Percentiles rank a stretch among this genome's conserved stretches.
These are phyloP conservation scores for Aurelia aurita complex sp. Pacific DNA, from an alignment of 30 jellyfish, hydroid and myxozoan species.

Conservation along the genomic window DNA sequence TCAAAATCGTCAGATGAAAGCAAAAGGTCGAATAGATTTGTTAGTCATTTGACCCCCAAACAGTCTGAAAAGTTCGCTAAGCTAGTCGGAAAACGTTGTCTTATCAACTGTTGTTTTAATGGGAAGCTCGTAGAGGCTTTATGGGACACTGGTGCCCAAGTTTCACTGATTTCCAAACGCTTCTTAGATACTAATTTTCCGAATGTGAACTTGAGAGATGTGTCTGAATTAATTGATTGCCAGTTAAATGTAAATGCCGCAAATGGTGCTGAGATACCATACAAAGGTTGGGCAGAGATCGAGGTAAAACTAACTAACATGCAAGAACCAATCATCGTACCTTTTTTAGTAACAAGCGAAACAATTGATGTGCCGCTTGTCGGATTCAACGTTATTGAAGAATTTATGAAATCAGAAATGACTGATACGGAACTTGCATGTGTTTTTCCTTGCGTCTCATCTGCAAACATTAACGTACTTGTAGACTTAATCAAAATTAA, in stretches of 20 bases:
- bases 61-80: conserved; percentile 18
- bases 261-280: background rate
- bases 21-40: background rate
- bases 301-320: background rate
- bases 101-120: conserved; percentile 7
- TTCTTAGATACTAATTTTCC: conserved; percentile 28
- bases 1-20: background rate
- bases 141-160: conserved; percentile 72
- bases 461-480: background rate
- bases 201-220: background rate
- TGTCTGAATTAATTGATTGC: conserved; percentile 4
- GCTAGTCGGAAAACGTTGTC: conserved; percentile 40
- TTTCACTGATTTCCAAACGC: conserved; percentile 15
- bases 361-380: conserved; percentile 7
- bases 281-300: conserved; percentile 4
- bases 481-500: background rate
- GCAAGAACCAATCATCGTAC: background rate
- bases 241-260: conserved; percentile 20
- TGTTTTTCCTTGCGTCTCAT: conserved; percentile 7
- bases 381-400: conserved; percentile 7
- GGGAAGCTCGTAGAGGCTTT: background rate
- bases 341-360: conserved; percentile 10
- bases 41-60: conserved; percentile 49
- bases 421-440: background rate
- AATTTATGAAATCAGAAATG: background rate